Conservation (phyloP, 2,113 vertebrate genomes). For the Ibidorhyncha struthersii region DNA sequence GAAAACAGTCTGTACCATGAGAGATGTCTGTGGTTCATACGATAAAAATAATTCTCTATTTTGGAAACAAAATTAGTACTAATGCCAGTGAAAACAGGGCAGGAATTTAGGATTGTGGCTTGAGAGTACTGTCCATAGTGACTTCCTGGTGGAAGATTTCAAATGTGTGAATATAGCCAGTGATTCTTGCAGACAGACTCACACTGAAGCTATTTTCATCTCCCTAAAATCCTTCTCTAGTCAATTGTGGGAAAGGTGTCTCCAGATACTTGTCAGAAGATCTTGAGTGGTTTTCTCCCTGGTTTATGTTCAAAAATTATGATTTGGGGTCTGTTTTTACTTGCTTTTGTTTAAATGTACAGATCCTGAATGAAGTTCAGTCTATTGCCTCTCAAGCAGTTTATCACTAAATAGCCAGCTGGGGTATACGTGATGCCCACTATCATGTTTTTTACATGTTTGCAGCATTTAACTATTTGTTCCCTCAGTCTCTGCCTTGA, state of each 20-base stretch:
- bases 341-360: neutral
- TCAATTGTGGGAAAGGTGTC: neutral
- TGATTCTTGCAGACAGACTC: neutral
- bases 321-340: neutral
- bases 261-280: neutral
- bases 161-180: neutral
- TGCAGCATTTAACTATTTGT: neutral
- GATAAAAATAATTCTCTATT: neutral
- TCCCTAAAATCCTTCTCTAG: neutral
- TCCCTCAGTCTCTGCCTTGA: neutral
- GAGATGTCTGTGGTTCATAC: neutral
- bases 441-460: neutral
- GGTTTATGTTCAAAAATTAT: neutral
- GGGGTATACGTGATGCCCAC: rapidly evolving
- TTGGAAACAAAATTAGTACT: neutral
- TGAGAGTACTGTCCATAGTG: neutral
- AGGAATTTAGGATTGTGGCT: neutral
- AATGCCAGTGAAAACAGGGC: neutral
- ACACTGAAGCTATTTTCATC: neutral
- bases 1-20: neutral
- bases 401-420: neutral
- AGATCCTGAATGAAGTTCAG: neutral
- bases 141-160: neutral
- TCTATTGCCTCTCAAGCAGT: neutral
- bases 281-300: neutral